Conservation (phyloP, 1,140 invertebrate species). For the Paramacrobiotus metropolitanus region DNA sequence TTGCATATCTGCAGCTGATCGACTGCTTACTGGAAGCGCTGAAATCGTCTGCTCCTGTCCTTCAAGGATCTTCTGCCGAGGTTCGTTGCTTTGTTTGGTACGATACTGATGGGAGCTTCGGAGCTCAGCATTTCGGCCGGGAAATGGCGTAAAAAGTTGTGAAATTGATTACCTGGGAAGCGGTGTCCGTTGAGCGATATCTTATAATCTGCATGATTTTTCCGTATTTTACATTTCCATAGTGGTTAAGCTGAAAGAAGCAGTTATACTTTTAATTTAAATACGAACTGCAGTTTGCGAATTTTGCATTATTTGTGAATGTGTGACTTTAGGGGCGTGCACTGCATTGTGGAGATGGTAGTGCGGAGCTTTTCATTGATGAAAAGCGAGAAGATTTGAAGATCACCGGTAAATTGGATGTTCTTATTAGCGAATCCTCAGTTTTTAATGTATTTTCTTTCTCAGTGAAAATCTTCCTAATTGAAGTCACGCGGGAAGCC, state of each 20-base stretch:
- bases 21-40: neutral
- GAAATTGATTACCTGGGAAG: too few species aligned
- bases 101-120: too few species aligned
- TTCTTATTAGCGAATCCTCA: neutral
- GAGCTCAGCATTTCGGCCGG: too few species aligned
- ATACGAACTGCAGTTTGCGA: too few species aligned
- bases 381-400: constrained; percentile 29
- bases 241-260: constrained; percentile 7
- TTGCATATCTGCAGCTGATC: neutral
- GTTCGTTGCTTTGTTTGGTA: constrained; percentile 10
- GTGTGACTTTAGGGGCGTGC: too few species aligned
- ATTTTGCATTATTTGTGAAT: too few species aligned
- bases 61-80: neutral
- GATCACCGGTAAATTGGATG: constrained; percentile 20
- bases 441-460: too few species aligned
- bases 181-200: too few species aligned
- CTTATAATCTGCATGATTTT: too few species aligned
- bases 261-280: neutral
- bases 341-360: too few species aligned
- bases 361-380: constrained; percentile 11
- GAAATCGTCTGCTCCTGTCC: neutral
- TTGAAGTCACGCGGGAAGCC: constrained; percentile 20
- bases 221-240: constrained; percentile 10
- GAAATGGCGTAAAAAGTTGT: too few species aligned
- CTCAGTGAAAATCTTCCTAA: constrained; percentile 32